Evolutionary conservation across 64 coral and sea anemone species (phyloP).

Genomic region (Hydrozoanthus tunicans): DNA sequence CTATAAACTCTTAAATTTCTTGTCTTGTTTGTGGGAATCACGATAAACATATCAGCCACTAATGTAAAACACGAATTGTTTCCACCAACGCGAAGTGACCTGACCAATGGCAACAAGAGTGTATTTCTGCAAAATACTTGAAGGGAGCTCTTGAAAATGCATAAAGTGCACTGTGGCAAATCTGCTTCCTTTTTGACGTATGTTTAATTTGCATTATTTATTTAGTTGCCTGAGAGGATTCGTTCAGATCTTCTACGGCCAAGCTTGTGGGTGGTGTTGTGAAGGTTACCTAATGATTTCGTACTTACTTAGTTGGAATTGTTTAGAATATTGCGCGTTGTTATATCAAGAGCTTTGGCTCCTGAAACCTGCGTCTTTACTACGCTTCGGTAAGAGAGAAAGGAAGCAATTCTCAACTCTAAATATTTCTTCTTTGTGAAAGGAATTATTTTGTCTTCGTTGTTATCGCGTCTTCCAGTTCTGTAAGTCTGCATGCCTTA

Average conservation of each 20-base stretch:
- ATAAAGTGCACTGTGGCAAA: neutral
- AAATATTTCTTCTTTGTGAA: neutral
- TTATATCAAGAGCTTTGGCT: neutral
- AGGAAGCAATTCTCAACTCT: neutral
- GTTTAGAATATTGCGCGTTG: neutral
- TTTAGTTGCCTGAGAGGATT: neutral
- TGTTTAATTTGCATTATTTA: conserved; percentile 27
- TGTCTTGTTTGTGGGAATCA: conserved; percentile 9
- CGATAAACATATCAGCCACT: neutral
- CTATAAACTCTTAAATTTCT: conserved; percentile 23
- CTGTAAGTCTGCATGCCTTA: too few species aligned
- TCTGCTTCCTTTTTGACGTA: conserved; percentile 21
- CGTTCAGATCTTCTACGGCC: neutral
- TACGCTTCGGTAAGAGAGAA: neutral
- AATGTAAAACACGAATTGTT: conserved; percentile 16
- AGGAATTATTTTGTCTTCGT: neutral
- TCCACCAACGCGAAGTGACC: conserved; percentile 32
- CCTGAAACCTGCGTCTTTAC: neutral
- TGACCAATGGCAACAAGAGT: neutral
- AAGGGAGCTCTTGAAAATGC: neutral
- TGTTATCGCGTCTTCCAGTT: neutral
- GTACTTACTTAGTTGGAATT: neutral
- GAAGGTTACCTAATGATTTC: neutral
- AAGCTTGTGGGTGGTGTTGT: neutral
- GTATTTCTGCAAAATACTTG: conserved; percentile 3